These are phyloP conservation scores for Cerceris rybyensis DNA, from an alignment of 2,888 invertebrate genomes.

Conservation along the genomic window DNA sequence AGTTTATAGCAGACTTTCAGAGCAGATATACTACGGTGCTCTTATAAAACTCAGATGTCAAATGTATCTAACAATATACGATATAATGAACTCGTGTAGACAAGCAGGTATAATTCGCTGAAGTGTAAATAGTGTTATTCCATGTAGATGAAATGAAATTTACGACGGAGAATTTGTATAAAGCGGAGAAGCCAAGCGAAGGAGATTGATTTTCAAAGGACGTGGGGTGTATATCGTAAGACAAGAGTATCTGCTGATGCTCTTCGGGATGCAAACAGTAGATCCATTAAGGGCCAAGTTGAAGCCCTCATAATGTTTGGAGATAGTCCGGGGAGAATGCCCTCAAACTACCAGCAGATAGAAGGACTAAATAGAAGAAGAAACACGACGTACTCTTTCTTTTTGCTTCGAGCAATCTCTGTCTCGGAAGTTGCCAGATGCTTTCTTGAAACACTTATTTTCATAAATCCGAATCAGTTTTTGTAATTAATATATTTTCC, in stretches of 20 bases:
- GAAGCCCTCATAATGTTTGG: slow-evolving; percentile 64
- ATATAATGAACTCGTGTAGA: no score
- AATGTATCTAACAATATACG: no score
- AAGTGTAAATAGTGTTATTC: no score
- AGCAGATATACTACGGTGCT: no score
- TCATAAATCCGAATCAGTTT: no score
- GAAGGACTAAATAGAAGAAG: slow-evolving; percentile 35
- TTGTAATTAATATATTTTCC: no score
- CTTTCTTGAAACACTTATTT: no score
- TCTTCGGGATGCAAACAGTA: slow-evolving; percentile 71
- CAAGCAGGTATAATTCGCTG: no score
- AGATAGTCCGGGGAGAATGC: slow-evolving; percentile 50
- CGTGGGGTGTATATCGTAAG: slow-evolving; percentile 34
- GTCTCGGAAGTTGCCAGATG: background rate
- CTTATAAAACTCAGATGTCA: no score
- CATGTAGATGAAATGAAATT: slow-evolving; percentile 18
- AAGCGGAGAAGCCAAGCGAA: slow-evolving; percentile 6
- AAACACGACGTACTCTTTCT: slow-evolving; percentile 14
- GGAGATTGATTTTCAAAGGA: slow-evolving; percentile 60
- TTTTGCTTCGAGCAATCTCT: background rate
- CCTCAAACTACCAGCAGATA: slow-evolving; percentile 32
- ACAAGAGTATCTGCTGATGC: slow-evolving; percentile 55
- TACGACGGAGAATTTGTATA: slow-evolving; percentile 9
- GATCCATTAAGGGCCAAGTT: slow-evolving; percentile 69
- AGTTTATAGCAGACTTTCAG: no score